Evolutionary conservation across 2,797 vertebrate species (phyloP).

Genomic region (Enoplosus armatus): DNA sequence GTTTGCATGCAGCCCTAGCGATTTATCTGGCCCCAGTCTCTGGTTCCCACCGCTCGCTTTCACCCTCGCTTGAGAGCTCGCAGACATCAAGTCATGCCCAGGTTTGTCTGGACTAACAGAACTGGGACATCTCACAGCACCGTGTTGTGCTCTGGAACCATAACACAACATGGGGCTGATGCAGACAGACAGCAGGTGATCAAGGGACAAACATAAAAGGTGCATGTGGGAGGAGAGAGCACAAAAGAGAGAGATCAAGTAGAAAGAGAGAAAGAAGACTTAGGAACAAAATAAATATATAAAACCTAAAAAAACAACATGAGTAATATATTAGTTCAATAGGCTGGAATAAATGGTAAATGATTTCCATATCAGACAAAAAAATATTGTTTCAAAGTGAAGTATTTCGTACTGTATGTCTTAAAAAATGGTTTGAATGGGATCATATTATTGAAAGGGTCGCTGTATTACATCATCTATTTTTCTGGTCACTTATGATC

Average conservation of each 20-base stretch:
- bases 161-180: constrained; percentile 41
- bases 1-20: constrained; percentile 33
- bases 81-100: constrained; percentile 23
- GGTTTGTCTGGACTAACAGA: constrained; percentile 51
- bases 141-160: constrained; percentile 42
- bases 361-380: too few species aligned
- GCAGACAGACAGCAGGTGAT: constrained; percentile 38
- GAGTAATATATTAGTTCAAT: too few species aligned
- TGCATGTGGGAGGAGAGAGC: accelerated
- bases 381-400: too few species aligned
- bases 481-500: too few species aligned
- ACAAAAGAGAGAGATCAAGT: background rate
- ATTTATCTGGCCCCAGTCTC: constrained; percentile 49
- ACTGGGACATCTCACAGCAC: constrained; percentile 61
- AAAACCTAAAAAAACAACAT: background rate
- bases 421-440: too few species aligned
- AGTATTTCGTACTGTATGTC: too few species aligned
- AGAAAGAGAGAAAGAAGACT: background rate
- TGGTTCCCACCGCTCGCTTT: constrained; percentile 41
- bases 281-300: background rate
- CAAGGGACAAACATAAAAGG: background rate
- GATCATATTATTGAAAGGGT: too few species aligned
- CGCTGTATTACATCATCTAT: too few species aligned
- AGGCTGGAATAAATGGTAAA: background rate
- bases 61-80: constrained; percentile 18